phyloP scores from a whole-genome alignment of 2,113 vertebrate species.

The Rhizomys pruinosus region DNA sequence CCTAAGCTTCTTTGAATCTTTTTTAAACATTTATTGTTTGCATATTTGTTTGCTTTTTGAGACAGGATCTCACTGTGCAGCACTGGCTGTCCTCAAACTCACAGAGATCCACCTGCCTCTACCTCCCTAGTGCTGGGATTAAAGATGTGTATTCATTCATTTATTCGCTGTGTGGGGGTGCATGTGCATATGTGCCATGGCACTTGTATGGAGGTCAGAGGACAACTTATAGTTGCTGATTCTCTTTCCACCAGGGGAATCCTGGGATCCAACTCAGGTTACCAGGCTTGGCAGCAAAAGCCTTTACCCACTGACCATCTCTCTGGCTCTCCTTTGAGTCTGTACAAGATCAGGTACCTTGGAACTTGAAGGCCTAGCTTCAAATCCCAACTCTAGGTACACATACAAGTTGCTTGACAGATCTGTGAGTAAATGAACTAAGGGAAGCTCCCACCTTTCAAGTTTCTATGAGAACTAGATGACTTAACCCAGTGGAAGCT shows the following conservation, averaged over 20 bases:
- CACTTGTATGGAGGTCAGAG: background rate
- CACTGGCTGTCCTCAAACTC: no score
- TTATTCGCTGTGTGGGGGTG: no score
- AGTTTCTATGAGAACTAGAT: background rate
- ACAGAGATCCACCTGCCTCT: no score
- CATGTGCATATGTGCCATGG: background rate
- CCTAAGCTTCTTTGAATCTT: background rate
- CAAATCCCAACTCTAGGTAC: background rate
- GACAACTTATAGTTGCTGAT: background rate
- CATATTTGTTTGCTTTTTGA: background rate
- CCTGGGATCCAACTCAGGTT: background rate
- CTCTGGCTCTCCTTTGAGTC: background rate
- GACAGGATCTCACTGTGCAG: no score
- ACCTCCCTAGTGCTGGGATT: no score
- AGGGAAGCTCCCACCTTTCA: background rate
- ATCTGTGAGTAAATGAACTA: background rate
- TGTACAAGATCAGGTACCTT: background rate
- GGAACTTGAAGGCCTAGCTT: background rate
- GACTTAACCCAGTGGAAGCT: background rate
- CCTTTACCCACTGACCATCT: background rate
- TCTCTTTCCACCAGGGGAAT: background rate
- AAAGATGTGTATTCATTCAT: background rate
- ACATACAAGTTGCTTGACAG: background rate
- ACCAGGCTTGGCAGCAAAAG: background rate
- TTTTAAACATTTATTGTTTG: background rate